These are phyloP conservation scores for Triops cancriformis DNA, from an alignment of 1,140 invertebrate genomes.

Conservation along the genomic window DNA sequence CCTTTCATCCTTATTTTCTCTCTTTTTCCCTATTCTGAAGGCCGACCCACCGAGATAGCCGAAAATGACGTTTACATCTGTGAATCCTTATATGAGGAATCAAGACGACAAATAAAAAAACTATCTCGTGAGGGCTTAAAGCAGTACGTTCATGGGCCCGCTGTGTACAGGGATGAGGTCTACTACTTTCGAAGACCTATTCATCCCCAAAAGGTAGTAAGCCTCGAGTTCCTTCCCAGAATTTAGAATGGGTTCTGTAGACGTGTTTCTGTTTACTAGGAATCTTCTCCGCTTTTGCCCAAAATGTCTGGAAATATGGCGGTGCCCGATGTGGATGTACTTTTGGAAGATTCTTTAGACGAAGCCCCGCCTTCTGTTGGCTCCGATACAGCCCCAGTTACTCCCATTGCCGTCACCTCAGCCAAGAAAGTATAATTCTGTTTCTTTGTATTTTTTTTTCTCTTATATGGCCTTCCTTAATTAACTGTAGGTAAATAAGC, in stretches of 20 bases:
- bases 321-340: slow-evolving; percentile 36
- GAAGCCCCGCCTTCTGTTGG: slow-evolving; percentile 63
- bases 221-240: neutral
- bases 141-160: slow-evolving; percentile 69
- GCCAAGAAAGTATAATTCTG: slow-evolving; percentile 30
- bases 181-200: slow-evolving; percentile 59
- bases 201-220: slow-evolving; percentile 22
- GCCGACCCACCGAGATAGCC: slow-evolving; percentile 83
- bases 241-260: neutral
- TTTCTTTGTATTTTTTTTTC: slow-evolving; percentile 28
- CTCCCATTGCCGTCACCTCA: slow-evolving; percentile 35
- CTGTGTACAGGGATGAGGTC: slow-evolving; percentile 86
- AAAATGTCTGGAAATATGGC: slow-evolving; percentile 40
- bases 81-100: slow-evolving; percentile 86
- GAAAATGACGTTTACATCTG: slow-evolving; percentile 91
- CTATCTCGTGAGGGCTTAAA: slow-evolving; percentile 61
- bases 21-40: slow-evolving; percentile 43
- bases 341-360: slow-evolving; percentile 60
- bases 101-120: slow-evolving; percentile 67
- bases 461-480: slow-evolving; percentile 25
- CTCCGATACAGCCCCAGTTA: slow-evolving; percentile 50
- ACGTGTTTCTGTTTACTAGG: slow-evolving; percentile 37
- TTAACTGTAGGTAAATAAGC: neutral
- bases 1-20: slow-evolving; percentile 15
- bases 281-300: slow-evolving; percentile 46